Base-by-base conservation (phyloP, 2,888 invertebrate species). In the Acronicta aceris region DNA sequence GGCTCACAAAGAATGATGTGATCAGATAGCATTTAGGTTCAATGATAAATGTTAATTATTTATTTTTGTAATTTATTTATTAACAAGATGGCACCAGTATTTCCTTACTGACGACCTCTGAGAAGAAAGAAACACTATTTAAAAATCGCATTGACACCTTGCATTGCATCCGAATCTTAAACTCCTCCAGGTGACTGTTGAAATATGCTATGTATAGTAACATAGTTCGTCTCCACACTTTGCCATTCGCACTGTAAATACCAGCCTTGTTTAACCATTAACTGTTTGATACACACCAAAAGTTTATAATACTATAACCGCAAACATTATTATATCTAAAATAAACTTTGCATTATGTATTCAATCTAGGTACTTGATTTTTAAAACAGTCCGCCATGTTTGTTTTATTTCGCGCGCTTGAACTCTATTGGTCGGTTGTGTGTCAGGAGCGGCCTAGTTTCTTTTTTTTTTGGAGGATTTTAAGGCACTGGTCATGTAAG, bases 321-420 rank as follows among this genome's bases (percentile, higher is more conserved):
- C 61, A 66, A 77, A 81, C 74, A 78, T 74, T 74, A 78, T 80
- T 76, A 65, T 67, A 58, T 50, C 53, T 65, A 74, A 65, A 71
- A 74, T 69, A 70, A 70, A 74, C 71, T 76, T 66, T 62, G 60
- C 66, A 60, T 79, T 77, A 75, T 38, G 38, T 38, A 38, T 74
- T 62, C 64, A 65, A 64, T 73, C 65, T 77, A 78, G 71, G 59
- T 65, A 21, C n/a, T 38, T 15, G 7, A 68, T 61, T 76, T 72
- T 79, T 71, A 59, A 75, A 76, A 83, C 80, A 84, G 48, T 25
- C 41, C 15, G 65, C 71, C 79, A 78, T 79, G 42, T 78, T 82
- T 71, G 53, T 73, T 74, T 68, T 64, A 74, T 58, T 79, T 79
- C 75, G 72, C 81, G 81, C 79, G 80, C 72, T 74, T 43, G 45